A percentile compares a stretch with the other conserved stretches of the same genome.
Evolutionary conservation across 2,888 invertebrate species (phyloP).

Genomic region (Rhagium mordax): DNA sequence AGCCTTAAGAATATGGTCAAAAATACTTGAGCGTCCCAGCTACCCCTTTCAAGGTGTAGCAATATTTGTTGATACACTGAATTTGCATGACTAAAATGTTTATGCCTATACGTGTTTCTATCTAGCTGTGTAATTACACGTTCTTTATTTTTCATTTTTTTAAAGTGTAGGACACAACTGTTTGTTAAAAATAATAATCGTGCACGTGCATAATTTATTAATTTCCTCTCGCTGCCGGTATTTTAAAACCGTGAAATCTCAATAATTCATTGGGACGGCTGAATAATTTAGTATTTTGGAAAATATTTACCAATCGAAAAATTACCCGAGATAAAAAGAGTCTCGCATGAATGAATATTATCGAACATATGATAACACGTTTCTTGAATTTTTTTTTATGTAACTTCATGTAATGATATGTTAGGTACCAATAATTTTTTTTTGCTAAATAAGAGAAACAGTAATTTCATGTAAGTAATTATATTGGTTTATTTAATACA

Average conservation of each 20-base stretch:
- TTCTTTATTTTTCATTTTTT: neutral
- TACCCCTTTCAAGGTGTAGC: neutral
- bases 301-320: neutral
- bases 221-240: neutral
- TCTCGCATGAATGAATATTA: neutral
- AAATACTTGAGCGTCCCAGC: neutral
- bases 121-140: neutral
- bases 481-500: too few species aligned
- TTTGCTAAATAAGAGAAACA: too few species aligned
- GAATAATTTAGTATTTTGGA: neutral
- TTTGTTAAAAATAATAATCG: neutral
- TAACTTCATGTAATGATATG: too few species aligned
- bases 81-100: constrained; percentile 1
- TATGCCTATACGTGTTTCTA: neutral
- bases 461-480: too few species aligned
- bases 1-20: neutral
- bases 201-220: neutral
- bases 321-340: neutral
- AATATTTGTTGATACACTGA: neutral
- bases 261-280: neutral
- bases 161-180: neutral
- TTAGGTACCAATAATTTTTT: too few species aligned
- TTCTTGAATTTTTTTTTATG: too few species aligned
- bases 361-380: too few species aligned
- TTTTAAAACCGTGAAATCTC: neutral